Evolutionary conservation across 2,113 vertebrate species (phyloP), one percentile per base, ranked within the genome.

Genomic region (Oncorhynchus nerka): DNA sequence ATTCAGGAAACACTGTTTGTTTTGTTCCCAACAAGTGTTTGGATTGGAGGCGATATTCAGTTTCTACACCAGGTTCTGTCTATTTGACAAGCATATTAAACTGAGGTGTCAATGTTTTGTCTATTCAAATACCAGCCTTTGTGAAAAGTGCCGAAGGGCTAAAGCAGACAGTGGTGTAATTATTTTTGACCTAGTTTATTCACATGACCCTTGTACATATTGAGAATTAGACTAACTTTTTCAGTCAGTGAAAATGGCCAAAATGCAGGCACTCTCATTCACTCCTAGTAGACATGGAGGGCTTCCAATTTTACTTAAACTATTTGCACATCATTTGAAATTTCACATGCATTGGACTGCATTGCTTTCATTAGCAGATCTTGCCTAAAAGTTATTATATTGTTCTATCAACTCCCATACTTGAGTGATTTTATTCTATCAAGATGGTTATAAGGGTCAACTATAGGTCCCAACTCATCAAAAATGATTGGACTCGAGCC

Each of bases 401-500:
- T 57, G 2, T 39, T 39, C 39, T 39, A 39, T 39, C 39, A 39
- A 39, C 51, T 57, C 12, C 51, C 16, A 61, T 61, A 61, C 51
- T 61, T 20, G 20, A 61, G 16, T n/a, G n/a, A 61, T 61, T 22
- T n/a, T 61, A 22, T 61, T 7, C 59, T n/a, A 61, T n/a, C 59
- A 61, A 62, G 59, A 62, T 22, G 59, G n/a, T 62, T 62, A 62
- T 62, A 62, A n/a, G 59, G 59, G 59, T 62, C n/a, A 62, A 62
- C 59, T 62, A 69, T 69, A 79, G 65, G 74, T 86, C 86, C 83
- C 73, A 72, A 82, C 76, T 71, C 84, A 86, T 82, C 78, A 84
- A 34, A 83, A 83, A 64, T 64, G 39, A n/a, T 30, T 87, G 84
- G 84, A 83, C 84, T 87, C 77, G 72, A 79, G 88, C 83, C 88